Conservation (phyloP, 2,113 vertebrate genomes). For the Eudyptes chrysolophus region DNA sequence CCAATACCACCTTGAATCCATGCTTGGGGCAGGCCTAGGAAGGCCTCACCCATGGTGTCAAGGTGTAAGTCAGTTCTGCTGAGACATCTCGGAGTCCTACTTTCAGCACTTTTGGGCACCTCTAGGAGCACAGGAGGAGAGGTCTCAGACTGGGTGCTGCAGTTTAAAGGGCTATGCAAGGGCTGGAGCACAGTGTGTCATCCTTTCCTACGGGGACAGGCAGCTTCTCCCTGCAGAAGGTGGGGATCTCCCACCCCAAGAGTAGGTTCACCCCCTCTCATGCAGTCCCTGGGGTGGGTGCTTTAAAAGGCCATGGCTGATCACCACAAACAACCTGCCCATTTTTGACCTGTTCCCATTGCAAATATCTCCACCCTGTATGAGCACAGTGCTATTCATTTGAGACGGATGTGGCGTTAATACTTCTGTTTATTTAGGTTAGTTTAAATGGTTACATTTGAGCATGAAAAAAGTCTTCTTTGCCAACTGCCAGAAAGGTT, state of each 20-base stretch:
- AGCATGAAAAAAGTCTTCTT: background rate
- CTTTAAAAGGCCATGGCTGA: background rate
- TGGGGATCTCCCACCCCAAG: background rate
- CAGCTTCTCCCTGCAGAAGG: background rate
- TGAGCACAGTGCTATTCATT: background rate
- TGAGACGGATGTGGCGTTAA: background rate
- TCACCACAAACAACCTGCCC: background rate
- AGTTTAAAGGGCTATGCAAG: background rate
- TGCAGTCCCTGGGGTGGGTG: background rate
- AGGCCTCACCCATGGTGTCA: background rate
- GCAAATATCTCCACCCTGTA: background rate
- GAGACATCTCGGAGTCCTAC: background rate
- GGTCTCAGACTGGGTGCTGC: background rate
- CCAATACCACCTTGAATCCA: background rate
- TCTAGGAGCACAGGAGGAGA: background rate
- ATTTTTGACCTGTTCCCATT: background rate
- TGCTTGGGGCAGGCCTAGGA: background rate
- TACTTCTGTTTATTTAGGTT: constrained; percentile 8
- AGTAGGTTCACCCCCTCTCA: rapidly evolving
- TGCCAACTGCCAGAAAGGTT: background rate
- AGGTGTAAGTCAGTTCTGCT: background rate
- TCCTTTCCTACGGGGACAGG: background rate
- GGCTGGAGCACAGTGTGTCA: background rate
- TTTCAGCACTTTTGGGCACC: background rate
- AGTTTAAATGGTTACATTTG: background rate